Conservation (phyloP, 2,113 vertebrate genomes). For the Siniperca knerii region DNA sequence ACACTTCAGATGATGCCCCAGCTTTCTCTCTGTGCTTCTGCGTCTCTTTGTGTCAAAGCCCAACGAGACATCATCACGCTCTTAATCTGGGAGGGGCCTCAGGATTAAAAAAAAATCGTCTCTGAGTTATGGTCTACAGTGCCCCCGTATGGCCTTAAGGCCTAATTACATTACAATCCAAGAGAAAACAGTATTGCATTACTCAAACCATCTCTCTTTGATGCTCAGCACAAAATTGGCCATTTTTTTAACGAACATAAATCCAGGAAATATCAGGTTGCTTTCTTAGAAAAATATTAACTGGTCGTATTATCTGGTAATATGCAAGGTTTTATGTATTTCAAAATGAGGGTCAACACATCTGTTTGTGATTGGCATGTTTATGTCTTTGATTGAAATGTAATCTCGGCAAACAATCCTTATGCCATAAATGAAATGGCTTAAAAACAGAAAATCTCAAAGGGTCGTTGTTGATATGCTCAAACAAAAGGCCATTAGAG, state of each 20-base stretch:
- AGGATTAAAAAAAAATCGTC: background rate
- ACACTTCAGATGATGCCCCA: background rate
- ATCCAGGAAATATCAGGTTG: background rate
- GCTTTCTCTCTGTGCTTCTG: constrained; percentile 1
- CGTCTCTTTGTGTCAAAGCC: constrained; percentile 51
- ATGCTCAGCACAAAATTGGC: background rate
- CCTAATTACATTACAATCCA: background rate
- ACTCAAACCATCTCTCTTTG: background rate
- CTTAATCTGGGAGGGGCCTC: constrained; percentile 17
- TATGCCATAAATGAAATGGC: background rate
- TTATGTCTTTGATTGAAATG: background rate
- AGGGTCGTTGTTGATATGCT: background rate
- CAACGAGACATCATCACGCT: background rate
- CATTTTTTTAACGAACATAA: background rate
- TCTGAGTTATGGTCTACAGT: constrained; percentile 42
- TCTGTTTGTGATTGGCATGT: background rate
- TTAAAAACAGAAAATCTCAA: background rate
- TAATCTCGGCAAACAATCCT: background rate
- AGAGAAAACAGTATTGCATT: background rate
- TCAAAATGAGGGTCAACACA: background rate
- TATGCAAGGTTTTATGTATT: background rate
- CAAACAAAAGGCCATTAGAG: background rate
- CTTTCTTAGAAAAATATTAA: background rate
- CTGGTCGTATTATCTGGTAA: background rate
- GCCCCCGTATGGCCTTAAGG: constrained; percentile 17